Evolutionary conservation across 2,113 vertebrate species (phyloP).

Genomic region (Lepisosteus osseus): DNA sequence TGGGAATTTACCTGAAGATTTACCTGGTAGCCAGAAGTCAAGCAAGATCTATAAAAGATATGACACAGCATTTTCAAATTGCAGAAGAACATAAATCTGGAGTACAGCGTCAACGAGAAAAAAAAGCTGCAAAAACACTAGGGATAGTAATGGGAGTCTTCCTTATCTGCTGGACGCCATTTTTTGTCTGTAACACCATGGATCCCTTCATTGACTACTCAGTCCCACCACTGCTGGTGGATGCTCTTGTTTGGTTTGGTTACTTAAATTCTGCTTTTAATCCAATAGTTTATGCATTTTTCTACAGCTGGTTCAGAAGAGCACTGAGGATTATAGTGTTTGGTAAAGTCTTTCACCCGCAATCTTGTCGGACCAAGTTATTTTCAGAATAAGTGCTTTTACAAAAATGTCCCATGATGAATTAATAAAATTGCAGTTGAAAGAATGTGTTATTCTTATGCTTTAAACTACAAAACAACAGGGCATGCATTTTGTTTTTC

Average conservation of each 20-base stretch:
- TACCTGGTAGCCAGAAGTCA: constrained; percentile 65
- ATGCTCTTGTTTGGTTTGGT: constrained; percentile 71
- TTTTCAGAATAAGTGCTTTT: too few relatives aligned
- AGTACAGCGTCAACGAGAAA: constrained; percentile 53
- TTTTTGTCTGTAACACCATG: constrained; percentile 67
- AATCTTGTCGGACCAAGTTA: constrained; percentile 44
- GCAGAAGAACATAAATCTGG: constrained; percentile 8
- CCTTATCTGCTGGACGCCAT: constrained; percentile 74
- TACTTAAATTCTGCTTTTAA: constrained; percentile 80
- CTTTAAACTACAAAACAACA: too few relatives aligned
- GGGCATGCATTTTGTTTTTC: too few relatives aligned
- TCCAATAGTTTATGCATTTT: constrained; percentile 76
- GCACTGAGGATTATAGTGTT: constrained; percentile 72
- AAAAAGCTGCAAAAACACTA: constrained; percentile 72
- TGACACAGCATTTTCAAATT: constrained; percentile 37
- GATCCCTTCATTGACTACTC: constrained; percentile 66
- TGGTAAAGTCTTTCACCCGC: constrained; percentile 64
- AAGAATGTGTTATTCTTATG: too few relatives aligned
- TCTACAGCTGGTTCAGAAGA: constrained; percentile 75
- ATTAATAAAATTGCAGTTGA: too few relatives aligned
- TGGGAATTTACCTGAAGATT: constrained; percentile 72
- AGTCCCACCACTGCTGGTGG: constrained; percentile 55
- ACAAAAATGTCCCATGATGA: too few relatives aligned
- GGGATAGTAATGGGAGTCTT: constrained; percentile 73
- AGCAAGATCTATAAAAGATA: constrained; percentile 60